Evolutionary conservation across 2,113 vertebrate genomes (phyloP).

Genomic region (Tragelaphus scriptus): DNA sequence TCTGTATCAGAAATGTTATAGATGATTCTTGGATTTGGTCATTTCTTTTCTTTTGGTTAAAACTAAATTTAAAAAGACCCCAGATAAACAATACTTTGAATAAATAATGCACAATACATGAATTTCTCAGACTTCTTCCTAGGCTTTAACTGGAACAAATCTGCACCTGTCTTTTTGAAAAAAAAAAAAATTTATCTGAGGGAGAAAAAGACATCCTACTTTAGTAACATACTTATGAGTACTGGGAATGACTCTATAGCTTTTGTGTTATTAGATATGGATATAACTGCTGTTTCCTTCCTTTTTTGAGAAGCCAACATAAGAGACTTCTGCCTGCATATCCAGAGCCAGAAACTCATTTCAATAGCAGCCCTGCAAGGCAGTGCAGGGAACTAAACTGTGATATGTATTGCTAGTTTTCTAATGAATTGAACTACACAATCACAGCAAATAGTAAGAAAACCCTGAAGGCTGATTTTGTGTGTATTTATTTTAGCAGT

Average conservation of each 20-base stretch:
- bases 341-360: conserved; percentile 72
- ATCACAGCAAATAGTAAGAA: conserved; percentile 49
- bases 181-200: not conserved
- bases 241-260: not conserved
- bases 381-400: conserved; percentile 74
- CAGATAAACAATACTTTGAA: not conserved
- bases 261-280: not conserved
- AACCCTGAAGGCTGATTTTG: not conserved
- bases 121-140: not conserved
- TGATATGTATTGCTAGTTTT: conserved; percentile 54
- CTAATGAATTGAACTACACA: conserved; percentile 51
- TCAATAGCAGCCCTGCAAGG: conserved; percentile 62
- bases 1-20: conserved; percentile 33
- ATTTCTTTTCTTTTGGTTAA: conserved; percentile 19
- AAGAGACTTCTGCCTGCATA: conserved; percentile 33
- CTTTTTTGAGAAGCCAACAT: conserved; percentile 35
- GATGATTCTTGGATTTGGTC: not conserved
- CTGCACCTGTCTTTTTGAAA: not conserved
- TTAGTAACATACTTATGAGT: not conserved
- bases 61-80: not conserved
- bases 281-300: conserved; percentile 41
- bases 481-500: conserved; percentile 27
- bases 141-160: not conserved
- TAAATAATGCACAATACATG: not conserved
- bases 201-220: not conserved